Evolutionary conservation across 2,888 invertebrate species (phyloP), one percentile per base, ranked within the genome.

Genomic region (Gasteruption jaculator): DNA sequence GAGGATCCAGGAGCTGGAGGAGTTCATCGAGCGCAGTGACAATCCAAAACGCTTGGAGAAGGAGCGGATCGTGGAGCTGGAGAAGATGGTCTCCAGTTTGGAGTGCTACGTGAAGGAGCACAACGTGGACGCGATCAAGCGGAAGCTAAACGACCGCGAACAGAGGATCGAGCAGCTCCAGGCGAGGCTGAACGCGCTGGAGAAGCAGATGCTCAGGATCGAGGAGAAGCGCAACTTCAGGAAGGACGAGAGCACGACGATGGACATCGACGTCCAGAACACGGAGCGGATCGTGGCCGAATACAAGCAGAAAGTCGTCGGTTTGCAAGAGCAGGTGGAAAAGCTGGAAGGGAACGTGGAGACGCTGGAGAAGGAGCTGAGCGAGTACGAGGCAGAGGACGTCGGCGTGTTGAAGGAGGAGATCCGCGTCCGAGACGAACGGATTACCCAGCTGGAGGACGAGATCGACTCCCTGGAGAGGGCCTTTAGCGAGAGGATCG

Each of bases 21-120:
- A 61, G 25, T 71, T 71, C 54, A 65, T 80, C 37, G 75, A 83
- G 54, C 80, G 80, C 52, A 79, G 79, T 57, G 63, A 76, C 36
- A 79, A 79, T 54, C 62, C 76, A 44, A 78, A 78, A 55, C 60
- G 65, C 12, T 58, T 67, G 22, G 61, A 62, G 24, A 60, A 56
- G 32, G 55, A 52, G 3, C 51, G 65, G 14, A 58, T 68, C 11
- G 43, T 64, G 25, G 61, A 66, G 37, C 47, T 67, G 10, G 66
- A 68, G 30, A 54, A 65, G 26, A 67, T 61, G 64, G 63, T 68
- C 2, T 63, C 61, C 2, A 59, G 54, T 24, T 35, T 68, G 29
- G 67, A 68, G 32, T 50, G 66, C 11, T 67, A 66, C 21, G 65
- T 67, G n/a, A 63, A 56, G 15, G 52, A 59, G 29, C 63, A 67